phyloP scores from a whole-genome alignment of 1,140 invertebrate genomes.

The Microplitis demolitor region DNA sequence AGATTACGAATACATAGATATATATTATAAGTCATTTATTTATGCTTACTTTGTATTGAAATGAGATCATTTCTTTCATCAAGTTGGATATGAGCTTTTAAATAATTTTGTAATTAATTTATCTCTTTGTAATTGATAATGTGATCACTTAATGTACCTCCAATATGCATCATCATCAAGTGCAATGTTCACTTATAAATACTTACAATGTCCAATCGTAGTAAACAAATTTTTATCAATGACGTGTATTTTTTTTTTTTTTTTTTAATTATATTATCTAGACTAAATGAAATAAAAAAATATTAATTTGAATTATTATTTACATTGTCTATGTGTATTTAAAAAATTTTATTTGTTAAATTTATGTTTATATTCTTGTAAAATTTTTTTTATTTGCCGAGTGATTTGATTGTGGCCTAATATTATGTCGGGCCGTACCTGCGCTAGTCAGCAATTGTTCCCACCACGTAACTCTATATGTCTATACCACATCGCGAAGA shows the following conservation, averaged over 20 bases:
- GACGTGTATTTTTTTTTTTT: too few relatives aligned
- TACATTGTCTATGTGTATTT: too few relatives aligned
- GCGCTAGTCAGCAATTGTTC: conserved; percentile 23
- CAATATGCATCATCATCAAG: neutral
- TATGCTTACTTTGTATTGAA: neutral
- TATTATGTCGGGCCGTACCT: conserved; percentile 25
- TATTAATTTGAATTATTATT: too few relatives aligned
- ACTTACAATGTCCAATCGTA: too few relatives aligned
- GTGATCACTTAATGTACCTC: neutral
- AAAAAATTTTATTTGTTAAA: neutral
- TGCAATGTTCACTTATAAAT: conserved; percentile 1
- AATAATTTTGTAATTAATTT: neutral
- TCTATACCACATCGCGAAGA: conserved; percentile 36
- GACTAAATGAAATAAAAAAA: too few relatives aligned
- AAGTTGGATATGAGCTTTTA: neutral
- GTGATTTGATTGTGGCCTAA: conserved; percentile 17
- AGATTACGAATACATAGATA: too few relatives aligned
- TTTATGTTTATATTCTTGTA: neutral
- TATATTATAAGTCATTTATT: too few relatives aligned
- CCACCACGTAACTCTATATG: conserved; percentile 7
- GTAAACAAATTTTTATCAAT: too few relatives aligned
- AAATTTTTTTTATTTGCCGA: neutral
- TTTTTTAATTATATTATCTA: too few relatives aligned
- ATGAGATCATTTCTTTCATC: neutral
- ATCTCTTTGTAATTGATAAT: neutral